phyloP scores from a whole-genome alignment of 2,888 invertebrate species.

The Dioctria linearis region DNA sequence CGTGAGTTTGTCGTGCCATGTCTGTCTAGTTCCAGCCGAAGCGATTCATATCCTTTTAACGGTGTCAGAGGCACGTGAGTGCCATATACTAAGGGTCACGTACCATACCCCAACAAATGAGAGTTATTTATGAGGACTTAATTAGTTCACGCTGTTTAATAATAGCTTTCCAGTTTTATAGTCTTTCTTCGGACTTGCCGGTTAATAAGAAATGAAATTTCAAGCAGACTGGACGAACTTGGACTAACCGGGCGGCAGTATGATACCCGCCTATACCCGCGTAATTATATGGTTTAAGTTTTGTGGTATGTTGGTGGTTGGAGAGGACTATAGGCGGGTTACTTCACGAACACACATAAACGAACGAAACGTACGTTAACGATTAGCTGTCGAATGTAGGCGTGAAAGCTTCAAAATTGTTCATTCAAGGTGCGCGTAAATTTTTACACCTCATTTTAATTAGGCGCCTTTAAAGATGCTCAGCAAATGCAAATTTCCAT shows the following conservation, averaged over 20 bases:
- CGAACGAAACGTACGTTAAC: not conserved
- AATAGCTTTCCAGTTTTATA: too few relatives aligned
- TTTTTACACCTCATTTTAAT: constrained; percentile 6
- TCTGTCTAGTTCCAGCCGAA: not conserved
- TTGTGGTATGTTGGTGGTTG: not conserved
- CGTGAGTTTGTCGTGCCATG: not conserved
- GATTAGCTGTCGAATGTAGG: not conserved
- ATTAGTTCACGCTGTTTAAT: not conserved
- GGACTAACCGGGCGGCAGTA: too few relatives aligned
- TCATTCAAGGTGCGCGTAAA: not conserved
- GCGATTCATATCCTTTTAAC: constrained; percentile 6
- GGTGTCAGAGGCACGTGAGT: constrained; percentile 6
- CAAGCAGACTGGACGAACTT: too few relatives aligned
- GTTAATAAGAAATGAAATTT: too few relatives aligned
- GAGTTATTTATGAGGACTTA: not conserved
- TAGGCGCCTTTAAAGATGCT: not conserved
- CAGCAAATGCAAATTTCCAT: not conserved
- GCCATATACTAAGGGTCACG: not conserved
- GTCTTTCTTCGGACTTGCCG: too few relatives aligned
- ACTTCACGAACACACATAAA: not conserved
- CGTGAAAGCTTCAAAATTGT: not conserved
- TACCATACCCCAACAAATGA: not conserved
- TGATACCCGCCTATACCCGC: too few relatives aligned
- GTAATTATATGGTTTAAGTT: not conserved
- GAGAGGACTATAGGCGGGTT: not conserved